Conservation (phyloP, 2,113 vertebrate genomes). For the Upupa epops region DNA sequence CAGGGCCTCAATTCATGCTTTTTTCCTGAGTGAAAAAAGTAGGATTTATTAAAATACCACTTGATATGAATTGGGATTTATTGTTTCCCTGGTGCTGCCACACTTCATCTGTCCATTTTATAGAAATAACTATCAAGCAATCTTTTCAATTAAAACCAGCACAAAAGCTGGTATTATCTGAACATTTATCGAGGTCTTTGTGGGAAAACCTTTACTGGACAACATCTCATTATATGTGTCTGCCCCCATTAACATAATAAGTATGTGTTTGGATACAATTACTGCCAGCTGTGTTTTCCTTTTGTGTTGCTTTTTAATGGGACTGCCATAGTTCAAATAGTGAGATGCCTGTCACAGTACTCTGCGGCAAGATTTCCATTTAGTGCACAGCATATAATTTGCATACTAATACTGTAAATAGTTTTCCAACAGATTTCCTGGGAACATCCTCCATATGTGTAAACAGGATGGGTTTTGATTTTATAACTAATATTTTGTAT, state of each 20-base stretch:
- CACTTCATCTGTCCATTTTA: neutral
- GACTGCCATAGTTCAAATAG: constrained; percentile 39
- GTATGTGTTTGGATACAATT: constrained; percentile 51
- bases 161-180: neutral
- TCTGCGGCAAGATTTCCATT: constrained; percentile 42
- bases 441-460: neutral
- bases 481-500: neutral
- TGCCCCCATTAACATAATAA: constrained; percentile 52
- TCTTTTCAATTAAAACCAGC: neutral
- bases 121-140: neutral
- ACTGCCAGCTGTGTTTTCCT: constrained; percentile 60
- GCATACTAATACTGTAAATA: constrained; percentile 64
- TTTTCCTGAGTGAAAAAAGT: neutral
- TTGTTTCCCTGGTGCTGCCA: neutral
- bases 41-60: neutral
- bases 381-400: constrained; percentile 54
- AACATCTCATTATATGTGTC: constrained; percentile 25
- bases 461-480: constrained; percentile 23
- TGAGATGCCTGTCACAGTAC: constrained; percentile 16
- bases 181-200: constrained; percentile 5
- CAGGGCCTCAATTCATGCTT: neutral
- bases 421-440: constrained; percentile 55
- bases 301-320: constrained; percentile 37
- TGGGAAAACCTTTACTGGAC: constrained; percentile 43
- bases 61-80: neutral